Conservation (phyloP, 1,140 invertebrate genomes). For the Agrilus planipennis region DNA sequence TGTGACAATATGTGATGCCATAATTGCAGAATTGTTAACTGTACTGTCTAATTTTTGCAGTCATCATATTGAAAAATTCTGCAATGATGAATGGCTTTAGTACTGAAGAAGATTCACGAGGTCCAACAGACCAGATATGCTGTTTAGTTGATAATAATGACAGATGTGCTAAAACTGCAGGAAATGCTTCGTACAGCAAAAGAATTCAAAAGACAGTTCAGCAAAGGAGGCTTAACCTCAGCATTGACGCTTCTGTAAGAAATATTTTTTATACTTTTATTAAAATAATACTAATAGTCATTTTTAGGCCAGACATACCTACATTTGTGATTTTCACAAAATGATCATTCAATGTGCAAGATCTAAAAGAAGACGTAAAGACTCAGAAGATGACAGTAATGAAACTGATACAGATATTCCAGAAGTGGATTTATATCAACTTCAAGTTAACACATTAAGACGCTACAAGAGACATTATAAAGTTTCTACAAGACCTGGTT, state of each 20-base stretch:
- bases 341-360: constrained; percentile 87
- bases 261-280: not conserved
- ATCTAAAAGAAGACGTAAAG: constrained; percentile 70
- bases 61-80: too few species aligned
- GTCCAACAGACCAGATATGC: constrained; percentile 77
- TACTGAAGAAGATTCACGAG: constrained; percentile 78
- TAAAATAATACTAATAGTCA: constrained; percentile 2
- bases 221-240: constrained; percentile 79
- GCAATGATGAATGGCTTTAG: constrained; percentile 75
- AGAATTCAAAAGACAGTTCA: constrained; percentile 93
- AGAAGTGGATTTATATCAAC: constrained; percentile 84
- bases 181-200: constrained; percentile 94
- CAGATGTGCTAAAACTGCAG: constrained; percentile 73
- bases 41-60: too few species aligned
- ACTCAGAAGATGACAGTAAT: constrained; percentile 86
- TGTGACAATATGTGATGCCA: too few species aligned
- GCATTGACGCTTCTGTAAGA: constrained; percentile 70
- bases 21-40: too few species aligned
- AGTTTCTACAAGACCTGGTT: constrained; percentile 73
- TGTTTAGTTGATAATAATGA: constrained; percentile 85
- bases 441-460: constrained; percentile 85
- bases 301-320: constrained; percentile 79
- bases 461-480: constrained; percentile 91
- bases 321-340: constrained; percentile 96
- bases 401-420: constrained; percentile 78